Evolutionary conservation across 2,888 invertebrate genomes (phyloP).

Genomic region (Lithosia quadra): DNA sequence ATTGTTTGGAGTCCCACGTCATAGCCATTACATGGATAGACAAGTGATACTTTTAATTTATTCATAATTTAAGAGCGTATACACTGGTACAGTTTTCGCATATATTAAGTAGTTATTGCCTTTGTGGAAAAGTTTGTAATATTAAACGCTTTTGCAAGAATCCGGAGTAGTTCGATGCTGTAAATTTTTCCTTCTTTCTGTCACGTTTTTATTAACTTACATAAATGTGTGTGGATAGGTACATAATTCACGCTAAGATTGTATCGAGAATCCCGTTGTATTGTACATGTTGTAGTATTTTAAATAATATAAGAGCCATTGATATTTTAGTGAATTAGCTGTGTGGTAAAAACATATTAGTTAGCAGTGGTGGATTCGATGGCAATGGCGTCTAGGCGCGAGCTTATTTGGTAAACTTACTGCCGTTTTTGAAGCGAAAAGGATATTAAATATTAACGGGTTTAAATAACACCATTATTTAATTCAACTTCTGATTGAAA

Average conservation of each 20-base stretch:
- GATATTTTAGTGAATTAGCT: not conserved
- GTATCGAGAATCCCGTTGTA: not conserved
- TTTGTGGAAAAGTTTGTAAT: slow-evolving; percentile 22
- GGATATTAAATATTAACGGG: not conserved
- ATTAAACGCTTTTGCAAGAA: slow-evolving; percentile 23
- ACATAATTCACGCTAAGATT: not conserved
- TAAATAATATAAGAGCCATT: not conserved
- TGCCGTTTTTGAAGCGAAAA: not conserved
- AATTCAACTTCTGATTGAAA: slow-evolving; percentile 15
- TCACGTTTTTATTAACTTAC: not conserved
- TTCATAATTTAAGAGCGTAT: slow-evolving; percentile 29
- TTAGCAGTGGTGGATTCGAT: not conserved
- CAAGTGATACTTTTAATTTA: slow-evolving; percentile 35
- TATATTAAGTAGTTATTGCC: slow-evolving; percentile 6
- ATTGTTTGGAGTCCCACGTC: slow-evolving; percentile 73
- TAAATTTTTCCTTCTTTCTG: slow-evolving; percentile 27
- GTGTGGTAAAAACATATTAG: not conserved
- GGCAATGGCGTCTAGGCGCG: not conserved
- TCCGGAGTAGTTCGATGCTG: slow-evolving; percentile 22
- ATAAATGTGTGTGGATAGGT: not conserved
- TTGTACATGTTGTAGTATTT: not conserved
- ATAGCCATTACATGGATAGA: slow-evolving; percentile 35
- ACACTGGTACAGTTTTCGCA: slow-evolving; percentile 42
- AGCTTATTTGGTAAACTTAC: not conserved
- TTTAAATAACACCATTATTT: slow-evolving; percentile 19